phyloP scores from a whole-genome alignment of 2,113 vertebrate genomes.

The Aleadryas rufinucha region DNA sequence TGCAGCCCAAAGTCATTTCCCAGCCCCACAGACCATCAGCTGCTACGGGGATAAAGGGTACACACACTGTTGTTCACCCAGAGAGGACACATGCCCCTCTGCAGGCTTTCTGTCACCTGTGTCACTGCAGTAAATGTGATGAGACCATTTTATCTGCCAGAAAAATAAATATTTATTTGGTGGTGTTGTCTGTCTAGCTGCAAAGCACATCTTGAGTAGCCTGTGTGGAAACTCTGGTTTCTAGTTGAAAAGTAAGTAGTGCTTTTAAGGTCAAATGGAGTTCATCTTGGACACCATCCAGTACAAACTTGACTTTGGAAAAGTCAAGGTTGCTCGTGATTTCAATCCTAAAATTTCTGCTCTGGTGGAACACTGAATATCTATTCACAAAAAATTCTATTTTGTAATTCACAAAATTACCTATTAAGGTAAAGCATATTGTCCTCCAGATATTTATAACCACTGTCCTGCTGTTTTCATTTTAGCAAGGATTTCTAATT shows the following conservation, averaged over 20 bases:
- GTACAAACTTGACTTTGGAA: background rate
- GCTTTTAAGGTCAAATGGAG: constrained; percentile 18
- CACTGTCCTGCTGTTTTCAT: background rate
- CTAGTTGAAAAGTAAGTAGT: background rate
- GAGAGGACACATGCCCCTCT: background rate
- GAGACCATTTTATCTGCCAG: background rate
- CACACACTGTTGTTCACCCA: accelerated
- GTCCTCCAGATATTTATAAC: constrained; percentile 54
- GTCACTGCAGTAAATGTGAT: background rate
- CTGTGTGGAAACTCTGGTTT: background rate
- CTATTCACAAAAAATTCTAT: too few species aligned
- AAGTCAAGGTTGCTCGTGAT: background rate
- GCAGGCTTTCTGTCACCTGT: background rate
- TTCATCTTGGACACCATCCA: constrained; percentile 19
- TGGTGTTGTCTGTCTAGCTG: background rate
- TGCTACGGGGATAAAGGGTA: background rate
- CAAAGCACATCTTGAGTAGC: background rate
- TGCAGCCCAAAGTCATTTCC: accelerated
- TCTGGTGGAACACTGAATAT: background rate
- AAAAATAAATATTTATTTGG: background rate
- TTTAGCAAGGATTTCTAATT: constrained; percentile 36
- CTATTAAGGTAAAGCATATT: constrained; percentile 57
- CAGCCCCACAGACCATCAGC: background rate
- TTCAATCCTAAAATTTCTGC: background rate
- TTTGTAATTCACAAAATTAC: too few species aligned